Conservation (phyloP, 2,888 invertebrate species). For the Drosophila sordidula region DNA sequence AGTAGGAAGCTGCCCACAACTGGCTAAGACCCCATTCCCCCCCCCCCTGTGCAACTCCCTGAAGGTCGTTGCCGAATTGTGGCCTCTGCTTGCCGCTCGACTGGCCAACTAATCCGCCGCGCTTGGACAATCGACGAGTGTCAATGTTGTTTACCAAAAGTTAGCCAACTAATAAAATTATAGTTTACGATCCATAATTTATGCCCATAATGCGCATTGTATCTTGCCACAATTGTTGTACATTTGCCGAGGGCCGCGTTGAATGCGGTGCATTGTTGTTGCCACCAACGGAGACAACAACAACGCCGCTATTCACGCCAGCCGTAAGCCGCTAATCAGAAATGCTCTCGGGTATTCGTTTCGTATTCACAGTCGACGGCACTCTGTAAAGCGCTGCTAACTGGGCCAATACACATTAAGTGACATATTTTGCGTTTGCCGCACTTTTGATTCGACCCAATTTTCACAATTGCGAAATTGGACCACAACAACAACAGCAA, state of each 20-base stretch:
- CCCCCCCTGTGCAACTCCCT: background rate
- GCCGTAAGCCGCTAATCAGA: background rate
- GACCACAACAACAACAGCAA: background rate
- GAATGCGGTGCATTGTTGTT: conserved; percentile 53
- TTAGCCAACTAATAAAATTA: conserved; percentile 35
- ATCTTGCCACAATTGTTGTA: conserved; percentile 47
- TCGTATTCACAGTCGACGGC: background rate
- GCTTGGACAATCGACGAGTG: conserved; percentile 39
- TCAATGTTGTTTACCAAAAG: conserved; percentile 28
- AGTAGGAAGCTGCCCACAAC: conserved; percentile 69
- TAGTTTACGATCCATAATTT: conserved; percentile 60
- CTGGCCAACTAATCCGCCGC: conserved; percentile 52
- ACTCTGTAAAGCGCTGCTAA: conserved; percentile 19
- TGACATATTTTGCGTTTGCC: conserved; percentile 56
- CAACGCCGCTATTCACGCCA: background rate
- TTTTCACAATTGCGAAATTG: conserved; percentile 59
- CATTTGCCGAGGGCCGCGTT: conserved; percentile 63
- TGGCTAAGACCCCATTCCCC: background rate
- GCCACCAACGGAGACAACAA: conserved; percentile 6
- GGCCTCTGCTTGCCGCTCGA: conserved; percentile 41
- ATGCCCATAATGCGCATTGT: conserved; percentile 58
- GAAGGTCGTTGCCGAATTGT: conserved; percentile 69
- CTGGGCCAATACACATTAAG: conserved; percentile 55
- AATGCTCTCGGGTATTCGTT: conserved; percentile 5
- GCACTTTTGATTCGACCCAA: conserved; percentile 37